Evolutionary conservation across 2,113 vertebrate genomes (phyloP), one percentile per base, ranked within the genome.

Genomic region (Chaenocephalus aceratus): DNA sequence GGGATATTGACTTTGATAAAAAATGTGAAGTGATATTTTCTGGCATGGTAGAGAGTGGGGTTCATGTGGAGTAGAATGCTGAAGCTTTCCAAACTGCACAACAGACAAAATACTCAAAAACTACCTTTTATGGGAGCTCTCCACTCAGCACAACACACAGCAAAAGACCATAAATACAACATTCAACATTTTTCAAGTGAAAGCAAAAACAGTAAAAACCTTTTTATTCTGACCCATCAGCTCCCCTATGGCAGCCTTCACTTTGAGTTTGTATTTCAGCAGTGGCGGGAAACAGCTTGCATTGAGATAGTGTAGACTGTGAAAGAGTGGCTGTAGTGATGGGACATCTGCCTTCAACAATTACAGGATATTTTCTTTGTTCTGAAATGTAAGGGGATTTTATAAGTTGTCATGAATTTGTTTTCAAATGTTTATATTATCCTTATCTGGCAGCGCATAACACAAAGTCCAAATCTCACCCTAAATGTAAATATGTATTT

Each of bases 381-480:
- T 62, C 2, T 2, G 36, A 51, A 66, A 62, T 16, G 21, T 21
- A 1, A 53, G 34, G 21, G 4, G 36, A 73, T 68, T 69, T 64
- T 3, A 49, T 63, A 14, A 16, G 6, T 67, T 75, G 57, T 79
- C 48, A 66, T n/a, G 14, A 0, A 3, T 51, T 63, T 57, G 80
- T 79, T 68, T 52, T 41, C 48, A 60, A 69, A 65, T 69, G 7
- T 65, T 73, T 73, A 63, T 54, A 57, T 68, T 69, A 7, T 41
- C 36, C 36, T 41, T 41, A 41, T 75, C 65, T 74, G 64, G 69
- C 41, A 58, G 74, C 30, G 30, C 30, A 30, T 30, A 30, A 30
- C 30, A 30, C 30, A 30, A 30, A 30, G 30, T 30, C 30, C 30
- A 30, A 30, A 30, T 30, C 30, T 30, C 30, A 30, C 30, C 36